phyloP scores from a whole-genome alignment of 1,140 invertebrate species.

The Drosophila sulfurigaster region DNA sequence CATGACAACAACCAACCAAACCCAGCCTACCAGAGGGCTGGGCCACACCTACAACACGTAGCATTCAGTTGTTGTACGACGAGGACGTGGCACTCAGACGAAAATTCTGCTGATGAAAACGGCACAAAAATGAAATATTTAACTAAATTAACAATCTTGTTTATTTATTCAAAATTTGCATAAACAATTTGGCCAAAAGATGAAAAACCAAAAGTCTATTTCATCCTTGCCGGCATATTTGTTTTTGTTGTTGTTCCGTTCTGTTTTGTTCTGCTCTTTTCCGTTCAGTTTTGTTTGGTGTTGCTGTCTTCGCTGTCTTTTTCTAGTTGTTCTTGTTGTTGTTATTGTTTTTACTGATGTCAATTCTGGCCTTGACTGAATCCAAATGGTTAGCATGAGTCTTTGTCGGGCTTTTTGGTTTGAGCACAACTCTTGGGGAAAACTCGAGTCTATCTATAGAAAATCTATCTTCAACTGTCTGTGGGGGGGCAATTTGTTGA shows the following conservation, averaged over 20 bases:
- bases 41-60: slow-evolving; percentile 72
- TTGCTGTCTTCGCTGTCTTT: slow-evolving; percentile 8
- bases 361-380: slow-evolving; percentile 41
- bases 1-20: slow-evolving; percentile 58
- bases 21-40: slow-evolving; percentile 31
- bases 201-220: slow-evolving; percentile 84
- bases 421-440: slow-evolving; percentile 27
- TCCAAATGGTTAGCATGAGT: slow-evolving; percentile 20
- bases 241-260: background rate
- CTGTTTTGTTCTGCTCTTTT: background rate
- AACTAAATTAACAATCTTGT: slow-evolving; percentile 84
- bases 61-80: background rate
- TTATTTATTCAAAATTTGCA: slow-evolving; percentile 84
- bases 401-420: slow-evolving; percentile 20
- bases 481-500: background rate
- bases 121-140: slow-evolving; percentile 83
- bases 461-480: background rate
- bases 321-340: background rate
- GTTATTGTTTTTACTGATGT: slow-evolving; percentile 31
- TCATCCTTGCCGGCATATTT: slow-evolving; percentile 50
- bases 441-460: background rate
- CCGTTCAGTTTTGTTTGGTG: background rate
- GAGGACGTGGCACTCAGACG: slow-evolving; percentile 19
- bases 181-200: slow-evolving; percentile 82
- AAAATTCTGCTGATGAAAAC: slow-evolving; percentile 75